phyloP scores from a whole-genome alignment of 2,797 vertebrate species.

The Callimico goeldii region DNA sequence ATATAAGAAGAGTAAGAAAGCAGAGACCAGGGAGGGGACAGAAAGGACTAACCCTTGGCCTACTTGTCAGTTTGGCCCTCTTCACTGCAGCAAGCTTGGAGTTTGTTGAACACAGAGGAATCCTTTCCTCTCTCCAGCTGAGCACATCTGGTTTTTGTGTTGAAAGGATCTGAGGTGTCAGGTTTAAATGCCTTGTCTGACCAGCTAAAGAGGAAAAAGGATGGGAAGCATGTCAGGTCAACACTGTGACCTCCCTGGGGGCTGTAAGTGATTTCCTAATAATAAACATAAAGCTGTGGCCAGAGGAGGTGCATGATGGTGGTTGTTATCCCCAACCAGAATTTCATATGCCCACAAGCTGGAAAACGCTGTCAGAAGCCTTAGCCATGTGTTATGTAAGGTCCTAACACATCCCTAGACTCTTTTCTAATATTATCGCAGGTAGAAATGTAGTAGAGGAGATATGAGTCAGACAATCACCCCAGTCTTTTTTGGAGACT shows the following conservation, averaged over 20 bases:
- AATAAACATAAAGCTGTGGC: slow-evolving; percentile 53
- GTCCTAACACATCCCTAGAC: background rate
- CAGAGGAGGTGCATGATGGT: background rate
- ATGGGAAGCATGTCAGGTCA: slow-evolving; percentile 16
- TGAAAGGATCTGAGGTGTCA: slow-evolving; percentile 50
- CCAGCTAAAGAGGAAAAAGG: slow-evolving; percentile 44
- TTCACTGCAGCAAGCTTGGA: background rate
- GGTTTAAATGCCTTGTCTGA: slow-evolving; percentile 64
- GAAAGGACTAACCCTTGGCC: background rate
- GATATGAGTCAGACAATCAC: background rate
- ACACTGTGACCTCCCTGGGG: slow-evolving; percentile 28
- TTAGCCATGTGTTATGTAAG: slow-evolving; percentile 5
- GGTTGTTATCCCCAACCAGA: background rate
- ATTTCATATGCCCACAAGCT: slow-evolving; percentile 17
- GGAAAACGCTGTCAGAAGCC: slow-evolving; percentile 33
- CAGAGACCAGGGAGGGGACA: background rate
- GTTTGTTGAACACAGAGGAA: background rate
- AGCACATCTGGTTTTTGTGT: slow-evolving; percentile 71
- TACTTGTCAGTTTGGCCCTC: background rate
- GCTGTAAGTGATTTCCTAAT: slow-evolving; percentile 54
- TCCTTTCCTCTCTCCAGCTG: slow-evolving; percentile 68
- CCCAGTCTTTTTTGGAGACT: background rate
- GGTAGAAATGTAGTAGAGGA: background rate
- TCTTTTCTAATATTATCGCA: slow-evolving; percentile 32
- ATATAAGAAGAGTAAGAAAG: background rate